Evolutionary conservation across 1,140 invertebrate species (phyloP), one percentile per base, ranked within the genome.

Genomic region (Philopotamus ludificatus): DNA sequence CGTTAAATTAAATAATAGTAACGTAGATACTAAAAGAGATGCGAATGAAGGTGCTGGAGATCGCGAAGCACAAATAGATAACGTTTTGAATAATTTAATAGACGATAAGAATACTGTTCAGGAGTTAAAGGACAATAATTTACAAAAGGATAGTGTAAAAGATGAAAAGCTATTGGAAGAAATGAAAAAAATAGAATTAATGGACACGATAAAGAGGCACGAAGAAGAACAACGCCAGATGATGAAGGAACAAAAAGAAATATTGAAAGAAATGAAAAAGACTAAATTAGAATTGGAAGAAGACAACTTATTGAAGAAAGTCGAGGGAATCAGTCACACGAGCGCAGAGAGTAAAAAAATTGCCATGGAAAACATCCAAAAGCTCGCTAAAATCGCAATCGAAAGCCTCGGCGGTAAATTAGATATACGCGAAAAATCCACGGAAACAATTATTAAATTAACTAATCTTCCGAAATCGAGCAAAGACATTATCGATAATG

Each of bases 201-300:
- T 79, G 50, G 80, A 84, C 70, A 84, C 81, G 28, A 76, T 85
- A 18, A 83, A 84, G 71, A 81, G 82, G 66, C 81, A 85, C 47
- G 80, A 81, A 20, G 74, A 82, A 69, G 82, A 84, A 71, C 81
- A 84, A 61, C 78, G 81, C 58, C 75, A 84, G 71, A 74, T 85
- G 60, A 77, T 85, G 15, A 77, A 83, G 58, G 82, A 85, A 70
- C 82, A 84, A 61, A 83, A 83, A 63, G 76, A 83, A 70, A 81
- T 85, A 68, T 71, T 85, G 25, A 73, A 84, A 61, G 79, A 85
- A 70, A 76, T 85, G 34, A 78, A 81, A 21, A 78, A 84, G 59
- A 77, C 80, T 0, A 79, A 83, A 61, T 72, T 81, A 67, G 80
- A 83, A 65, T 71, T 82, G n/a, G 71, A 80, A 41, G 65, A 63